Conservation (phyloP, 2,888 invertebrate species). For the Eurytoma californica region DNA sequence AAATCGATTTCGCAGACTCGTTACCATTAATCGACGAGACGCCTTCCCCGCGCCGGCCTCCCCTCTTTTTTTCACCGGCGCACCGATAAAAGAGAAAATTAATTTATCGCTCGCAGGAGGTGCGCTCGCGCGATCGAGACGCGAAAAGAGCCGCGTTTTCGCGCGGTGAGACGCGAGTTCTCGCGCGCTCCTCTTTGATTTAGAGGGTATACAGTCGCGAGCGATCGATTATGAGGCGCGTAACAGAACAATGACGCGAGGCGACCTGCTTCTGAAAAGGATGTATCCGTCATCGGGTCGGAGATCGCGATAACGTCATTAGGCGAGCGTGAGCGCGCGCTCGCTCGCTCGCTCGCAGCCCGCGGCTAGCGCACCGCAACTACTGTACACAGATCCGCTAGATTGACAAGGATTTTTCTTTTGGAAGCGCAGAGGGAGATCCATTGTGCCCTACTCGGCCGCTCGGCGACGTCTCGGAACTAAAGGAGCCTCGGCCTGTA, state of each 20-base stretch:
- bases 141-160: neutral
- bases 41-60: neutral
- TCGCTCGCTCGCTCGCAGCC: neutral
- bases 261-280: constrained; percentile 63
- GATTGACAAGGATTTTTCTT: neutral
- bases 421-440: neutral
- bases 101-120: neutral
- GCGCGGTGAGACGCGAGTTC: constrained; percentile 18
- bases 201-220: neutral
- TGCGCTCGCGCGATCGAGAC: neutral
- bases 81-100: neutral
- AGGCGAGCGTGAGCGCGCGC: neutral
- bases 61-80: neutral
- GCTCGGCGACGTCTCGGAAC: no score
- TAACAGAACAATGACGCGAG: constrained; percentile 44
- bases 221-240: constrained; percentile 10
- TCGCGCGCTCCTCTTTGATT: neutral
- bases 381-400: neutral
- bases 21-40: neutral
- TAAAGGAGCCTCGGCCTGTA: no score
- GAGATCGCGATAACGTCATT: constrained; percentile 28
- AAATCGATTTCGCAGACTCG: neutral
- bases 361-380: neutral
- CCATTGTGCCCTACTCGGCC: no score
- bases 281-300: constrained; percentile 23